Evolutionary conservation across 2,113 vertebrate genomes (phyloP), one percentile per base, ranked within the genome.

Genomic region (Furnarius figulus): DNA sequence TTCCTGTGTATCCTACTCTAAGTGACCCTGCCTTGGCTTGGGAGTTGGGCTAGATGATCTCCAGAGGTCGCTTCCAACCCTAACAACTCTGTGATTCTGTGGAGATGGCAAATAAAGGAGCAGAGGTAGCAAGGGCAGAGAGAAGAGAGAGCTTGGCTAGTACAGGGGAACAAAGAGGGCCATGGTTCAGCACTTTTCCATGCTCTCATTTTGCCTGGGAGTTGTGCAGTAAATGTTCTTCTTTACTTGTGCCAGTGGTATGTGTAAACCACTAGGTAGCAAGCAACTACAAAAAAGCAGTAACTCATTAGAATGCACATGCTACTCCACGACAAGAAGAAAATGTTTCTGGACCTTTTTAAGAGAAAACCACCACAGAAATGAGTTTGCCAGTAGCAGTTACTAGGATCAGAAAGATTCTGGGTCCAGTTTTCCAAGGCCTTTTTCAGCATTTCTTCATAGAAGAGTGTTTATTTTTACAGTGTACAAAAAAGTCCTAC

Each of bases 351-450:
- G 78, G 82, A 79, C 58, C 31, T 78, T 94, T 85, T 87, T 66
- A 90, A 94, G 58, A 61, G 37, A 83, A 95, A 94, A 94, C 42
- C 52, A 78, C 67, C 35, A 52, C 17, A 72, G 72, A 62, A 94
- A 93, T 56, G 2, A 80, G 39, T 72, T 93, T 91, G n/a, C 74
- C 85, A 94, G 74, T 87, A 91, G 74, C 35, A 55, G 63, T 95
- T 88, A 24, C 9, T 72, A 78, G 66, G 58, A 91, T 89, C 85
- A 81, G 84, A 92, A 61, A 47, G 28, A 91, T 65, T 78, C 70
- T 52, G 37, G 6, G 66, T 89, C 56, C 53, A 84, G 62, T 87
- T 78, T 94, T 86, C 91, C 89, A 94, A 14, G 58, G 15, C 25
- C 56, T 74, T 95, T 90, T 65, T 87, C 66, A 91, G 52, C 84